These are phyloP conservation scores for Trisateles emortualis DNA, from an alignment of 2,888 invertebrate genomes.

Conservation along the genomic window DNA sequence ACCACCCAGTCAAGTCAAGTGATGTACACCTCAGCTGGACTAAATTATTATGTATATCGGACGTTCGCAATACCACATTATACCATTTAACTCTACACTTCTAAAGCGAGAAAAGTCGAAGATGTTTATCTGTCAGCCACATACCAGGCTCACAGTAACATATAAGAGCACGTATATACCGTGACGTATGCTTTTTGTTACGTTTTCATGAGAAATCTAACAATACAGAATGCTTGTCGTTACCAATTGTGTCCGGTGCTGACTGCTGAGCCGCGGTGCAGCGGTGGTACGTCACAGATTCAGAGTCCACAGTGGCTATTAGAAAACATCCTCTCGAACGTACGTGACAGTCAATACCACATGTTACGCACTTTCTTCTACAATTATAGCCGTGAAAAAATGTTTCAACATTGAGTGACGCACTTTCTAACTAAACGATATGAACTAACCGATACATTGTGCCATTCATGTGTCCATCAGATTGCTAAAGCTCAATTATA, in stretches of 20 bases:
- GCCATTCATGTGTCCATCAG: too few species aligned
- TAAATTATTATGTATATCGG: too few species aligned
- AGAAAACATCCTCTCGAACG: constrained; percentile 36
- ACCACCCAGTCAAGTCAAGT: too few species aligned
- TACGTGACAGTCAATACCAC: constrained; percentile 25
- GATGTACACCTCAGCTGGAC: too few species aligned
- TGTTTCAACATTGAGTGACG: constrained; percentile 18
- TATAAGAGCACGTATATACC: constrained; percentile 1
- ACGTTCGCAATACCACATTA: too few species aligned
- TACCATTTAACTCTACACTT: too few species aligned
- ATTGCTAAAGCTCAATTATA: too few species aligned
- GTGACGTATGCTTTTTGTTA: constrained; percentile 10
- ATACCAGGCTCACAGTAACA: constrained; percentile 12
- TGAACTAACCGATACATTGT: neutral
- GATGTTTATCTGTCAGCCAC: neutral
- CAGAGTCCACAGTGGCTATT: constrained; percentile 17
- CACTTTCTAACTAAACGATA: constrained; percentile 25
- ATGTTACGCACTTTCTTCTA: constrained; percentile 35
- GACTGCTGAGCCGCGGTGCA: too few species aligned
- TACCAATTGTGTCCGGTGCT: constrained; percentile 11
- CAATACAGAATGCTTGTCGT: neutral
- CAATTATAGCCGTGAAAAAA: constrained; percentile 40
- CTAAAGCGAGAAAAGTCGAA: too few species aligned
- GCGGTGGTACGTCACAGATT: constrained; percentile 10
- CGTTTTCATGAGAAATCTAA: constrained; percentile 19